Conservation (phyloP, 2,113 vertebrate genomes). For the Eudyptes chrysolophus region DNA sequence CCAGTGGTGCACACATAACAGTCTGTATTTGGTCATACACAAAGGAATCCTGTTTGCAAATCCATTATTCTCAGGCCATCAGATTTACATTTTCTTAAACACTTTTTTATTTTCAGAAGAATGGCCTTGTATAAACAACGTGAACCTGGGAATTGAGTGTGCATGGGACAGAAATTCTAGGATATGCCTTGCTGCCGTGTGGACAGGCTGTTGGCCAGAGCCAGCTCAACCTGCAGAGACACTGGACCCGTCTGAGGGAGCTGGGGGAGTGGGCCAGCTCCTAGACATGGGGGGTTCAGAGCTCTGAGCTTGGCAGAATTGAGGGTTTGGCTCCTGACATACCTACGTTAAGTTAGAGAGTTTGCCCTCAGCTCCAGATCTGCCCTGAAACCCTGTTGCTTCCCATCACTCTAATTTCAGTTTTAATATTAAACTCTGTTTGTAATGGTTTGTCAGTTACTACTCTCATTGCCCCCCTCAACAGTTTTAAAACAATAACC, state of each 20-base stretch:
- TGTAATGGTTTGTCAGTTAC: background rate
- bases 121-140: background rate
- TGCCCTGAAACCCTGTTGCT: background rate
- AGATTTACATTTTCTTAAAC: background rate
- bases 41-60: background rate
- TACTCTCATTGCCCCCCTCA: background rate
- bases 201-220: background rate
- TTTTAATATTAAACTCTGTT: background rate
- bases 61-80: too few species aligned
- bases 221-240: background rate
- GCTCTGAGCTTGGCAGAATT: background rate
- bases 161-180: background rate
- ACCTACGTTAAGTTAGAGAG: background rate
- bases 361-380: background rate
- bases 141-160: background rate
- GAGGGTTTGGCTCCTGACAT: background rate
- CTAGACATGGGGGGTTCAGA: fast-evolving
- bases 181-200: fast-evolving
- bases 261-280: background rate
- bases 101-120: background rate
- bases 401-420: background rate
- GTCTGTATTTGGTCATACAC: fast-evolving
- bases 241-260: fast-evolving
- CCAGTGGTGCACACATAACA: fast-evolving
- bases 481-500: background rate